A percentile compares a stretch with the other conserved stretches of the same genome.
These are phyloP conservation scores for Sebastes oblongus DNA, from an alignment of 2,797 vertebrate genomes.

Conservation along the genomic window DNA sequence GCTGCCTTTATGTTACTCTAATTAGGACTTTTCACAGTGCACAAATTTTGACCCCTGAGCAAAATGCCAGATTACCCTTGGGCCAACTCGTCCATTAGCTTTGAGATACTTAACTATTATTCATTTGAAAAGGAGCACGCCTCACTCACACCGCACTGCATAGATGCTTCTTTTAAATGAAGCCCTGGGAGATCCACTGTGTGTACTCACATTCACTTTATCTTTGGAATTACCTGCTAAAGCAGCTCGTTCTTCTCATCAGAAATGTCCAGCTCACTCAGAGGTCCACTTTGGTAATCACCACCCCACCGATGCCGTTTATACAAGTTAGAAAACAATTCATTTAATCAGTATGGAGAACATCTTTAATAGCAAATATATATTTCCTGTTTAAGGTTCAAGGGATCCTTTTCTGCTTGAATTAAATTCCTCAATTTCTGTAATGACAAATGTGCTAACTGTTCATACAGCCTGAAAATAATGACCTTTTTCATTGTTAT, in stretches of 20 bases:
- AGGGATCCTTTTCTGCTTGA: background rate
- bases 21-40: constrained; percentile 17
- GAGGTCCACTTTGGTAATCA: constrained; percentile 32
- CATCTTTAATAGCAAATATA: background rate
- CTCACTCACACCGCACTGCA: background rate
- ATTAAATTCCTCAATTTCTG: background rate
- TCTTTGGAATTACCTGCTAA: background rate
- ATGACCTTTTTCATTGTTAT: background rate
- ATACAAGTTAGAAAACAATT: constrained; percentile 24
- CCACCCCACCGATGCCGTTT: background rate
- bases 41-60: background rate
- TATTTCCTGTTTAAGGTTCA: background rate
- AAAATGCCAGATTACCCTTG: background rate
- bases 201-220: background rate
- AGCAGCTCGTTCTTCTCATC: constrained; percentile 7
- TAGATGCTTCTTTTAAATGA: background rate
- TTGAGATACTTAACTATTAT: background rate
- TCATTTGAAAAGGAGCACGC: background rate
- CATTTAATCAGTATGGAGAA: constrained; percentile 20
- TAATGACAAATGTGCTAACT: background rate
- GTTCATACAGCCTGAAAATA: background rate
- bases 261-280: background rate
- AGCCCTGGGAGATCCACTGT: background rate
- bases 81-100: background rate
- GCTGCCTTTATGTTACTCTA: constrained; percentile 4